Evolutionary conservation across 2,888 invertebrate genomes (phyloP).

Genomic region (Morpho achilles): DNA sequence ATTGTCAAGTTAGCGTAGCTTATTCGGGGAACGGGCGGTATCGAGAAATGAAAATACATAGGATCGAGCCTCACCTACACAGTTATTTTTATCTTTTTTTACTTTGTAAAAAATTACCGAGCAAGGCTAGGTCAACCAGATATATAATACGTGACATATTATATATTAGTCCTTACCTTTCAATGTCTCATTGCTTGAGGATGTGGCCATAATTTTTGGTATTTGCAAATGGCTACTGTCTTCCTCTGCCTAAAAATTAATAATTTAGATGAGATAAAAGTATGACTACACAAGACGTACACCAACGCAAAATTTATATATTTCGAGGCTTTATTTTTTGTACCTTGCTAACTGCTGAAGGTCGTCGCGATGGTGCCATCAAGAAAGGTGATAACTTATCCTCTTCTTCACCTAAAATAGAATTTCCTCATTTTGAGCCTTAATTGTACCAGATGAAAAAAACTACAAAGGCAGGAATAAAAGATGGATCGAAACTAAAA

Average conservation of each 20-base stretch:
- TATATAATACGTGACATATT: too few species aligned
- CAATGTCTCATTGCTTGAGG: conserved; percentile 87
- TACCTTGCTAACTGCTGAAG: conserved; percentile 65
- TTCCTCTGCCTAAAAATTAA: conserved; percentile 61
- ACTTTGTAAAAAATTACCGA: too few species aligned
- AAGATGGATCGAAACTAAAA: too few species aligned
- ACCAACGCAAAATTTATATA: neutral
- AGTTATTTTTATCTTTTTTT: too few species aligned
- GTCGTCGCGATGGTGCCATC: conserved; percentile 61
- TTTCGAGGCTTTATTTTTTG: neutral
- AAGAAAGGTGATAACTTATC: conserved; percentile 66
- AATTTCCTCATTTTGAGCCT: too few species aligned
- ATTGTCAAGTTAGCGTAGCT: too few species aligned
- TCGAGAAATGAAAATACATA: too few species aligned
- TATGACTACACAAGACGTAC: neutral
- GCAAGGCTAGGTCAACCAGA: too few species aligned
- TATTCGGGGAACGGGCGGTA: too few species aligned
- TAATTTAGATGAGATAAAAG: neutral
- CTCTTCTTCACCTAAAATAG: conserved; percentile 60
- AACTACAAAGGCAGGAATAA: too few species aligned
- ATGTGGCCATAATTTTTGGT: conserved; percentile 85
- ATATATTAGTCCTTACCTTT: conserved; percentile 74
- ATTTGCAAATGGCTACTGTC: conserved; percentile 83
- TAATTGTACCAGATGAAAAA: too few species aligned
- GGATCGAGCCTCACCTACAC: too few species aligned